Evolutionary conservation across 2,888 invertebrate genomes (phyloP).

Genomic region (Arctia plantaginis): DNA sequence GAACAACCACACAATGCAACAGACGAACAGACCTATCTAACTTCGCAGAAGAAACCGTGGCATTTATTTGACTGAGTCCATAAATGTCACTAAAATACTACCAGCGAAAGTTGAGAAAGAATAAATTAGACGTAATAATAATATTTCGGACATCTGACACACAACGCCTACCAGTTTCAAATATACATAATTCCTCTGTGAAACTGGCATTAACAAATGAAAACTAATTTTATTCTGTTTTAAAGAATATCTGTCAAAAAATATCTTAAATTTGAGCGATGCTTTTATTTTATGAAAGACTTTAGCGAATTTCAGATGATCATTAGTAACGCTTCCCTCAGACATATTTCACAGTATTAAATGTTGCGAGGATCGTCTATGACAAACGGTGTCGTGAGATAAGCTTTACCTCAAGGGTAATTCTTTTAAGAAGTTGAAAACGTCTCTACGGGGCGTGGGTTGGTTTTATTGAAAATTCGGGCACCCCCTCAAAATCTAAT

Average conservation of each 20-base stretch:
- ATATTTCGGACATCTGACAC: too few species aligned
- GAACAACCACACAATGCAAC: too few species aligned
- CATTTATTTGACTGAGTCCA: too few species aligned
- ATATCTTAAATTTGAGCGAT: conserved; percentile 4
- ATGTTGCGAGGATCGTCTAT: conserved; percentile 39
- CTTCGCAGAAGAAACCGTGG: too few species aligned
- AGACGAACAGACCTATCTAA: too few species aligned
- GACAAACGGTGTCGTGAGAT: conserved; percentile 43
- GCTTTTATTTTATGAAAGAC: conserved; percentile 26
- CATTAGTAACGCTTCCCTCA: conserved; percentile 31
- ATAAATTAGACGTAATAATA: too few species aligned
- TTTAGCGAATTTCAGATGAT: conserved; percentile 27
- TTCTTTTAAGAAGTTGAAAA: conserved; percentile 65
- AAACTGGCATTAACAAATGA: neutral
- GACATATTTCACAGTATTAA: conserved; percentile 36
- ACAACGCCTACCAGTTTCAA: too few species aligned
- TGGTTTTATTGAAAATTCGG: conserved; percentile 61
- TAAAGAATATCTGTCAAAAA: neutral
- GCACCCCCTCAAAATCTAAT: conserved; percentile 57
- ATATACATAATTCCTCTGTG: neutral
- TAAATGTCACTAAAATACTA: too few species aligned
- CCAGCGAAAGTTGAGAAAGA: too few species aligned
- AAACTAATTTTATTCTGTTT: neutral
- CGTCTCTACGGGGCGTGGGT: conserved; percentile 56
- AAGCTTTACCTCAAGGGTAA: conserved; percentile 47